These are phyloP conservation scores for Brachyhypopomus occidentalis DNA, from an alignment of 2,113 vertebrate genomes.

Conservation along the genomic window DNA sequence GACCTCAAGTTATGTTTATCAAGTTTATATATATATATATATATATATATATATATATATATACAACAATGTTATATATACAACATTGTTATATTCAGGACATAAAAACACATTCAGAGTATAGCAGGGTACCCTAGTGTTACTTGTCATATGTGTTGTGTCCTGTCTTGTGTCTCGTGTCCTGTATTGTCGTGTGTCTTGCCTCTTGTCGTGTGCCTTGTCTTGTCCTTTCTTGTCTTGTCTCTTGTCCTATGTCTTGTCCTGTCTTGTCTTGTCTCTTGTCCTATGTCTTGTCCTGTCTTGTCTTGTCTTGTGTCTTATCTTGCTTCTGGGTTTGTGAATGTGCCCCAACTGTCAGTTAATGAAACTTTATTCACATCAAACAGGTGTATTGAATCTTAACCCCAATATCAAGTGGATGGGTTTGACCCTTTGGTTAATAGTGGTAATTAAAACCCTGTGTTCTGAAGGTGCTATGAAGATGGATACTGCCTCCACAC, in stretches of 20 bases:
- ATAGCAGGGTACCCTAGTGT: too few species aligned
- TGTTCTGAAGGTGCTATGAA: conserved; percentile 13
- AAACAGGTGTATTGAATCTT: neutral
- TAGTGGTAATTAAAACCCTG: conserved; percentile 33
- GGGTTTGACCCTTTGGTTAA: conserved; percentile 19
- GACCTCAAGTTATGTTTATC: too few species aligned
- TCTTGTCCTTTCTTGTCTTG: neutral
- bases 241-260: neutral
- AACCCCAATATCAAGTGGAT: neutral
- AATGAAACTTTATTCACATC: conserved; percentile 8
- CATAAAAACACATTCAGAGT: too few species aligned
- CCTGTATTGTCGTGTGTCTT: neutral
- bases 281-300: neutral
- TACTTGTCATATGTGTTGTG: too few species aligned
- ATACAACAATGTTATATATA: too few species aligned
- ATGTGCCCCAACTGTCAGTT: neutral
- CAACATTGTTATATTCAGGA: too few species aligned
- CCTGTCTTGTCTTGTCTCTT: neutral
- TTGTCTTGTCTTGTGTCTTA: neutral
- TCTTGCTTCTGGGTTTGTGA: neutral
- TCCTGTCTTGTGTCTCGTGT: neutral
- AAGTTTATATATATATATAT: too few species aligned
- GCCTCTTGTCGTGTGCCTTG: neutral
- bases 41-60: too few species aligned
- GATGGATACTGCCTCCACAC: conserved; percentile 34